Base-by-base conservation (phyloP, 2,888 invertebrate genomes). In the Nomada hirtipes region DNA sequence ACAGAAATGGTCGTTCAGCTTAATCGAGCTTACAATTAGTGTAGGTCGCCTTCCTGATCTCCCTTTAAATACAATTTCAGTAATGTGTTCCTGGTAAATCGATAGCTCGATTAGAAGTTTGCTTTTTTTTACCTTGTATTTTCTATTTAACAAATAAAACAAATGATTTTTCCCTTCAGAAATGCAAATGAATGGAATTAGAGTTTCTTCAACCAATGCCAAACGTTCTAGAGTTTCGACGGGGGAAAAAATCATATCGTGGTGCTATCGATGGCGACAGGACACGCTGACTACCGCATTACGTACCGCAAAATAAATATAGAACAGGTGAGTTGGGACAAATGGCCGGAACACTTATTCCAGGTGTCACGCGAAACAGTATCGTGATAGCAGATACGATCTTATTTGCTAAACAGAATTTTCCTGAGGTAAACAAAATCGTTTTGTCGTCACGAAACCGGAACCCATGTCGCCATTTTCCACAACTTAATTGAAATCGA, bases 361-460 rank as follows among this genome's bases (percentile, higher is more conserved):
- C 72, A 69, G 57, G 65, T 83, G 79, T 86, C 88, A 88, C 87
- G 88, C 83, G 85, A 83, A 75, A 83, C 81, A 64, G 60, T 82
- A 83, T 73, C 84, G 76, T 76, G 65, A 60, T 63, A 42, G 60
- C 23, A 65, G 85, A 83, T 86, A 82, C 81, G 36, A 86, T 88
- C 85, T 76, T 80, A 80, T 82, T 88, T 76, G 81, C 84, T 83
- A 85, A 86, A 88, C 80, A 86, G 88, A 88, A 86, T 88, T 83
- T 83, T 83, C 74, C 72, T 74, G 67, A 9, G 67, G 76, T 85
- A 88, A 88, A 88, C 87, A 88, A 87, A 86, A 85, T 86, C 78
- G 69, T 75, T 85, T 70, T 57, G 60, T 50, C 71, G 74, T 52
- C 77, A 64, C 63, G 69, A 71, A n/a, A 79, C 20, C 29, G 13